These are phyloP conservation scores for Asarcornis scutulata DNA, from an alignment of 2,113 vertebrate genomes.

Conservation along the genomic window DNA sequence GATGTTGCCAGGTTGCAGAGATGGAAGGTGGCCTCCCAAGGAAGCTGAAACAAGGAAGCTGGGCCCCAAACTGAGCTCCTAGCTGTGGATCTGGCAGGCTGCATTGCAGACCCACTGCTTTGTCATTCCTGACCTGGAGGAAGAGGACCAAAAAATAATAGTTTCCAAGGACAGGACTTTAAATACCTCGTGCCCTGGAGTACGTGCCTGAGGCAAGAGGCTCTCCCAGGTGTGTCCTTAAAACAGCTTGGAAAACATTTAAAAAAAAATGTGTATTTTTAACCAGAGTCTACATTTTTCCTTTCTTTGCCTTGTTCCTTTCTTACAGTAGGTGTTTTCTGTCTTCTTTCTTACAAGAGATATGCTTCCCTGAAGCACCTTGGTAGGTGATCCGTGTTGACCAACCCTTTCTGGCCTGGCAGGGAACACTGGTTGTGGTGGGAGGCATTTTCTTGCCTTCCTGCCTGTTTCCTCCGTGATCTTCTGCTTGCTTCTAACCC, in stretches of 20 bases:
- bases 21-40: not conserved
- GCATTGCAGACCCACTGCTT: not conserved
- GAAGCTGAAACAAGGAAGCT: not conserved
- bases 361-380: not conserved
- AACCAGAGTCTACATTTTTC: not conserved
- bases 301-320: not conserved
- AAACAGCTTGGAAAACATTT: not conserved
- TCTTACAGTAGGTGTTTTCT: not conserved
- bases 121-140: not conserved
- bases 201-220: not conserved
- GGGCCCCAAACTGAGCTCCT: not conserved
- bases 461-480: not conserved
- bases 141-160: not conserved
- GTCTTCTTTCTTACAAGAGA: not conserved
- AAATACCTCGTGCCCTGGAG: not conserved
- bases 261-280: not conserved
- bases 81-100: not conserved
- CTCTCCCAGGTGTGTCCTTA: not conserved
- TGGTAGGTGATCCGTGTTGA: not conserved
- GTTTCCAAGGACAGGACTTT: not conserved
- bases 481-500: not conserved
- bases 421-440: not conserved
- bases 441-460: not conserved
- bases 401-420: not conserved
- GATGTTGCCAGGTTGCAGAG: not conserved